Conservation (phyloP, 1,140 invertebrate species). For the Euura saliciscinereae region DNA sequence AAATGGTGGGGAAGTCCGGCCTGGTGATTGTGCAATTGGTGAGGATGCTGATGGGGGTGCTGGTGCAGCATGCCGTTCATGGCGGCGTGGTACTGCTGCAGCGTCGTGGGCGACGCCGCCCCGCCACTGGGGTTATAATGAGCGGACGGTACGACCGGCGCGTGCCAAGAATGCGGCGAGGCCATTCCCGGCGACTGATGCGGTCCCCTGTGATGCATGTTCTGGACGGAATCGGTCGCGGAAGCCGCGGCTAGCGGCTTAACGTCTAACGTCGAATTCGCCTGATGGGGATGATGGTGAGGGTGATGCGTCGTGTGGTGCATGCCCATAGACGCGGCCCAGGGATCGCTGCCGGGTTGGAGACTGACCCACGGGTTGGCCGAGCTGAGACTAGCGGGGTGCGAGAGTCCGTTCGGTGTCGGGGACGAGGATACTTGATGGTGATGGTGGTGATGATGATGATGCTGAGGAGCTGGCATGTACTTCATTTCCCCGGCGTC, state of each 20-base stretch:
- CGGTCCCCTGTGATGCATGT: slow-evolving; percentile 58
- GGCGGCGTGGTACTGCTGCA: slow-evolving; percentile 79
- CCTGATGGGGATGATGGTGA: slow-evolving; percentile 68
- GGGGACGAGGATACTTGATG: slow-evolving; percentile 70
- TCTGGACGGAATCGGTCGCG: slow-evolving; percentile 55
- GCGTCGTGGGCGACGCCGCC: slow-evolving; percentile 73
- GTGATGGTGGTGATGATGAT: slow-evolving; percentile 76
- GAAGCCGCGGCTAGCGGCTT: slow-evolving; percentile 49
- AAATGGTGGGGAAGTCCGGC: slow-evolving; percentile 70
- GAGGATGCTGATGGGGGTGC: slow-evolving; percentile 66
- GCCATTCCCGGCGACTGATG: slow-evolving; percentile 67
- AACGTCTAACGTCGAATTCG: slow-evolving; percentile 56
- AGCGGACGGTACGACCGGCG: slow-evolving; percentile 79
- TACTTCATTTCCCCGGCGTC: slow-evolving; percentile 94
- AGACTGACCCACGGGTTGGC: slow-evolving; percentile 85
- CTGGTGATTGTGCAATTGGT: slow-evolving; percentile 73
- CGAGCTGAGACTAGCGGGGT: slow-evolving; percentile 64
- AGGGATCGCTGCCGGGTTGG: slow-evolving; percentile 78
- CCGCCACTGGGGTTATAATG: slow-evolving; percentile 77
- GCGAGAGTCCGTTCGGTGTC: slow-evolving; percentile 70
- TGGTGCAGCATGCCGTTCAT: slow-evolving; percentile 85
- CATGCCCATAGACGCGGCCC: slow-evolving; percentile 72
- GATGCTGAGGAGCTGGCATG: slow-evolving; percentile 81
- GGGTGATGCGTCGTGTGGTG: slow-evolving; percentile 67
- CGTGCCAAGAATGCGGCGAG: slow-evolving; percentile 82